These are phyloP conservation scores for Lichenostomus cassidix DNA, from an alignment of 2,113 vertebrate genomes.

Conservation along the genomic window DNA sequence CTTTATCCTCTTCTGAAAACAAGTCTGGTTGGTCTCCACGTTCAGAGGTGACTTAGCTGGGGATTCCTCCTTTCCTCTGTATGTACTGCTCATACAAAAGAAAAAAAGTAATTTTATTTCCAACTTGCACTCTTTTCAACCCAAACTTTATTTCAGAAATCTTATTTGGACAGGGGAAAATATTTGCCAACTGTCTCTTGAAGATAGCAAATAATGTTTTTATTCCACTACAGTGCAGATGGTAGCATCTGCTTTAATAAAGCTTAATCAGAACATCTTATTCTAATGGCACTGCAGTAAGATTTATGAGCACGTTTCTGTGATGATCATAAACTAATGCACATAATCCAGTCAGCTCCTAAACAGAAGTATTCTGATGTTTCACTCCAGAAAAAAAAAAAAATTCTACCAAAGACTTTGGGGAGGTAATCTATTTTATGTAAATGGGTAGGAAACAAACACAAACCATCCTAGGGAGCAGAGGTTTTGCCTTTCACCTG, in stretches of 20 bases:
- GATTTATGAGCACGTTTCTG: conserved; percentile 7
- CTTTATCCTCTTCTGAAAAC: background rate
- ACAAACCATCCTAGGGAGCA: background rate
- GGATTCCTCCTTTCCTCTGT: background rate
- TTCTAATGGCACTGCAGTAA: background rate
- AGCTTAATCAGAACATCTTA: background rate
- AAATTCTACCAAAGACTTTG: background rate
- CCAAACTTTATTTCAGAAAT: background rate
- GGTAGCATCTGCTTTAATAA: conserved; percentile 29
- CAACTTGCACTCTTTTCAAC: background rate
- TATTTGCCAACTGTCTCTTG: background rate
- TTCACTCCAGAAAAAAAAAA: background rate
- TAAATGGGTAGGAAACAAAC: background rate
- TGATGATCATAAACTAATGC: background rate
- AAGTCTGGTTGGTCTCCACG: background rate
- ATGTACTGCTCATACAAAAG: background rate
- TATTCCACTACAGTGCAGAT: background rate
- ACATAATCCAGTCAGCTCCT: background rate
- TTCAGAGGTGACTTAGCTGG: background rate
- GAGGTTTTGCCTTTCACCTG: background rate
- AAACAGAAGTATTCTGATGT: background rate
- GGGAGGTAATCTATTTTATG: background rate
- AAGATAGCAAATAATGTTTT: background rate
- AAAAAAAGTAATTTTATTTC: background rate
- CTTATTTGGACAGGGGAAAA: background rate